Evolutionary conservation across 2,113 vertebrate species (phyloP).

Genomic region (Lasiurus cinereus): DNA sequence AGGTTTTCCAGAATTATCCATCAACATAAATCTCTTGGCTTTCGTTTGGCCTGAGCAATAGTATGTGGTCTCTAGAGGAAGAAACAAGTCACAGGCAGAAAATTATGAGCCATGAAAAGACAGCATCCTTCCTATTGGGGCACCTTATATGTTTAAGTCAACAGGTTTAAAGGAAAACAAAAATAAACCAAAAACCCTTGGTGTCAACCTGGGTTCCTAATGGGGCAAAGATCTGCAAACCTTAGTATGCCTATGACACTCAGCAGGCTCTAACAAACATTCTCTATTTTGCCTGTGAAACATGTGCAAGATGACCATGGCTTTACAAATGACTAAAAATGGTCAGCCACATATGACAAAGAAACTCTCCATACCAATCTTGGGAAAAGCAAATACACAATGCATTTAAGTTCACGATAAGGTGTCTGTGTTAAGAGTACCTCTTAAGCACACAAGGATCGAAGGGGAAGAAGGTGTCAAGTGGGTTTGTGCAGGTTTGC

Average conservation of each 20-base stretch:
- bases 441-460: slow-evolving; percentile 97
- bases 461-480: slow-evolving; percentile 98
- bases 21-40: not conserved
- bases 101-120: not conserved
- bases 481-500: slow-evolving; percentile 93
- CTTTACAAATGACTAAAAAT: not conserved
- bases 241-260: not conserved
- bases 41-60: not conserved
- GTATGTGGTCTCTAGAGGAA: not conserved
- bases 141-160: not conserved
- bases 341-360: not conserved
- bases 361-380: not conserved
- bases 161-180: not conserved
- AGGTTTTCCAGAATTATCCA: not conserved
- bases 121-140: not conserved
- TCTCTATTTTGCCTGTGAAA: not conserved
- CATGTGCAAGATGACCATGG: rapidly evolving
- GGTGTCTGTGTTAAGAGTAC: not conserved
- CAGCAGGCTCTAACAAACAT: no score
- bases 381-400: not conserved
- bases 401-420: not conserved
- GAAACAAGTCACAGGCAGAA: not conserved
- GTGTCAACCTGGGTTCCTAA: not conserved
- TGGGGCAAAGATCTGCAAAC: not conserved
- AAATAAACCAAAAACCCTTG: not conserved